Conservation (phyloP, 2,888 invertebrate species). For the Lithophane leautieri region DNA sequence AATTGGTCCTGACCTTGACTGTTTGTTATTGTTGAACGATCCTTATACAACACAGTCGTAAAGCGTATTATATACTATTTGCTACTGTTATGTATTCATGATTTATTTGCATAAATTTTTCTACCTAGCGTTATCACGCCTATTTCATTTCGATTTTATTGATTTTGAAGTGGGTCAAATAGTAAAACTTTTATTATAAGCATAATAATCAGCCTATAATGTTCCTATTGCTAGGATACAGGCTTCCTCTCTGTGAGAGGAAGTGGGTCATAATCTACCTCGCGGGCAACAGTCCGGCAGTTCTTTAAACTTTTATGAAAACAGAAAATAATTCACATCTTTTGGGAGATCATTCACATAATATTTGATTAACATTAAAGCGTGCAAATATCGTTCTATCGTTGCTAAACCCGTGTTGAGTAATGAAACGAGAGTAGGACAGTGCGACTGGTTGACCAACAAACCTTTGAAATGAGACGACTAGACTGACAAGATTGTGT, state of each 20-base stretch:
- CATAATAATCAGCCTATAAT: neutral
- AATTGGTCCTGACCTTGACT: slow-evolving; percentile 15
- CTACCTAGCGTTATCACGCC: slow-evolving; percentile 1
- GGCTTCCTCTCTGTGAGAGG: neutral
- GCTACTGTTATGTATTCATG: slow-evolving; percentile 22
- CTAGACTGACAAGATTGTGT: slow-evolving; percentile 52
- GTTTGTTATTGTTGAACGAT: slow-evolving; percentile 36
- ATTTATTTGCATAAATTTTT: slow-evolving; percentile 32
- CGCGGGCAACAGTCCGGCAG: too few species aligned
- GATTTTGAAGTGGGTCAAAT: neutral
- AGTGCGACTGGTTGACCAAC: slow-evolving; percentile 59
- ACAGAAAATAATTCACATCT: neutral
- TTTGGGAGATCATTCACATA: slow-evolving; percentile 5
- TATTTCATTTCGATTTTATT: slow-evolving; percentile 16
- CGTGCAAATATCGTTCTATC: slow-evolving; percentile 42
- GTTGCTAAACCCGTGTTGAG: slow-evolving; percentile 54
- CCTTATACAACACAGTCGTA: slow-evolving; percentile 17
- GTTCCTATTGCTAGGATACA: neutral
- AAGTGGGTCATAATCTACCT: neutral
- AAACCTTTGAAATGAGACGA: slow-evolving; percentile 62
- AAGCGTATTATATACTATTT: slow-evolving; percentile 11
- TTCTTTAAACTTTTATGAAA: neutral
- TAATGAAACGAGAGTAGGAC: slow-evolving; percentile 53
- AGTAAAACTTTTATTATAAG: neutral
- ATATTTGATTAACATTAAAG: slow-evolving; percentile 15